Base-by-base conservation (phyloP, 2,797 vertebrate genomes). In the Micromesistius poutassou region DNA sequence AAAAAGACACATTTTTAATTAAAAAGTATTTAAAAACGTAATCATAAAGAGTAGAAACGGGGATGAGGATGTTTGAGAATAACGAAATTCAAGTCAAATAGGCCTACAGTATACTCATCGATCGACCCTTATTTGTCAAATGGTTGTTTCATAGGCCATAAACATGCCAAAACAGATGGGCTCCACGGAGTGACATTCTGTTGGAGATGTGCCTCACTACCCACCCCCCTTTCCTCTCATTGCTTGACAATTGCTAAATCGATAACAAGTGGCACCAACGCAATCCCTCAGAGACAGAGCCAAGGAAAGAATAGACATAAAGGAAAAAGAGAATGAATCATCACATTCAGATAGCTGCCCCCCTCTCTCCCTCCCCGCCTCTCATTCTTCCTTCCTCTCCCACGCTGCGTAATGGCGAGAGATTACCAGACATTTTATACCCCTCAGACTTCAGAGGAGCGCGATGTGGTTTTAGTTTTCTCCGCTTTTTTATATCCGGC, bases 391-490 rank as follows among this genome's bases (percentile, higher is more conserved):
- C 46, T 55, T 55, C 46, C 46, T 66, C 62, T 78, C 14, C 16
- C 16, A 78, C 31, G 35, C 3, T 73, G 77, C 42, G 76, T 79
- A 79, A 78, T 55, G 38, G 81, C 40, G 33, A n/a, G 81, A 46
- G 33, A n/a, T 35, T 10, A 33, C 71, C 79, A 78, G 66, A 78
- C 81, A 80, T 77, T 82, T 79, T 76, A 81, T 80, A 79, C 80
- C 50, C 46, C 16, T 55, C 79, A 73, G 78, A 78, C 66, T 74
- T 83, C 76, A 77, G 72, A 72, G 77, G 74, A 36, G 4, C 76
- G 71, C 16, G 16, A 55, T 85, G 83, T 79, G 82, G 80, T 80
- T 89, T 87, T 85, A 84, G 88, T 82, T 82, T 62, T 78, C 75
- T 83, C 75, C 80, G 78, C 78, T 79, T 83, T 46, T 46, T 12